phyloP scores from a whole-genome alignment of 2,888 invertebrate species.

The Platycheirus rosarum region DNA sequence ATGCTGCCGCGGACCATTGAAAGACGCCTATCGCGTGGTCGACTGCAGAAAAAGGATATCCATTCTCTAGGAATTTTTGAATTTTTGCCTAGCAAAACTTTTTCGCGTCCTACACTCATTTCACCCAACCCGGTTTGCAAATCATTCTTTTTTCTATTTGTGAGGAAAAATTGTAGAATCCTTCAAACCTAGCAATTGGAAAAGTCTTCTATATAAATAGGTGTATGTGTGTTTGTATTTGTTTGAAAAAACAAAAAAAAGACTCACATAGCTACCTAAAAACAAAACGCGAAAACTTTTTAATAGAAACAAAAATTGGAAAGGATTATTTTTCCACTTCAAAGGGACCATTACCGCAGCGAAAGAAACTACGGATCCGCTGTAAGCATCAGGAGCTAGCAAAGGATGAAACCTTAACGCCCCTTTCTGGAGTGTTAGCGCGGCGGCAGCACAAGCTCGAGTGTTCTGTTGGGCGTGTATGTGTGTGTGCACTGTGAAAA shows the following conservation, averaged over 20 bases:
- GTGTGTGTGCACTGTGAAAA: slow-evolving; percentile 21
- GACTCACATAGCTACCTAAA: slow-evolving; percentile 8
- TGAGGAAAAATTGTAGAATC: slow-evolving; percentile 26
- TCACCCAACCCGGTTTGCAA: slow-evolving; percentile 8
- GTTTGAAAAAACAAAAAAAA: slow-evolving; percentile 26
- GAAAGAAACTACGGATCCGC: slow-evolving; percentile 52
- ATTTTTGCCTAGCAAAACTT: slow-evolving; percentile 53
- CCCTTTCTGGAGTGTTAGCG: too few relatives aligned
- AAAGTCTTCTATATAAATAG: slow-evolving; percentile 7
- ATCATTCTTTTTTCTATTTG: slow-evolving; percentile 16
- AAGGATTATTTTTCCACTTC: slow-evolving; percentile 71
- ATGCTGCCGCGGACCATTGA: slow-evolving; percentile 54
- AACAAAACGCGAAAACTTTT: slow-evolving; percentile 51
- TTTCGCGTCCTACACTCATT: slow-evolving; percentile 11
- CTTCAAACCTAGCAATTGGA: slow-evolving; percentile 30
- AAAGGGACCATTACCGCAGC: slow-evolving; percentile 63
- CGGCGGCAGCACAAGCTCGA: too few relatives aligned
- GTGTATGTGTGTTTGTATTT: slow-evolving; percentile 15
- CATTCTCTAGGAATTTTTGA: slow-evolving; percentile 56
- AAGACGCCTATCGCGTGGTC: slow-evolving; percentile 30
- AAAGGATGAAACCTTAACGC: slow-evolving; percentile 12
- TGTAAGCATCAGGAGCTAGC: not conserved
- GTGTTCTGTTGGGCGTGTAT: not conserved
- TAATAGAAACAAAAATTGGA: slow-evolving; percentile 71
- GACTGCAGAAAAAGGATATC: slow-evolving; percentile 26